These are phyloP conservation scores for Toxotes lorentzi DNA, from an alignment of 2,797 vertebrate genomes.

Conservation along the genomic window DNA sequence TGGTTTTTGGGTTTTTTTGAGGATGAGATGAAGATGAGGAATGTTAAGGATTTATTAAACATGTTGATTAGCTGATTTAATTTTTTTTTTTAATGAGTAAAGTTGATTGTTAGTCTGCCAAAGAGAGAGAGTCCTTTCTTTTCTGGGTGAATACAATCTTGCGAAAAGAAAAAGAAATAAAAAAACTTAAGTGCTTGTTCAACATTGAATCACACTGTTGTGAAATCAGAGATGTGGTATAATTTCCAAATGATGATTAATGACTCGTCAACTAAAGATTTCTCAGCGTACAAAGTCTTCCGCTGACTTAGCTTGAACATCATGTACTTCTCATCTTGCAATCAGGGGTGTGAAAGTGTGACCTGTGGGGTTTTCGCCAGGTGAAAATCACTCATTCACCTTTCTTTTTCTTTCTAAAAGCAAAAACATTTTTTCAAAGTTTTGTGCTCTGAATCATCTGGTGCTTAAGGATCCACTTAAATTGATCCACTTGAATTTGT, in stretches of 20 bases:
- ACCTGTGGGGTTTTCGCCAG: background rate
- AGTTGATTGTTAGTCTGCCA: background rate
- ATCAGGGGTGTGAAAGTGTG: conserved; percentile 2
- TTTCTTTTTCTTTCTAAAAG: background rate
- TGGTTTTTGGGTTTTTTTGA: too few species aligned
- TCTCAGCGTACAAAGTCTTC: background rate
- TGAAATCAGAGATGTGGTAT: conserved; percentile 28
- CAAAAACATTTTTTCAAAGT: background rate
- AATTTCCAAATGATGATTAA: conserved; percentile 3
- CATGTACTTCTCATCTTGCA: background rate
- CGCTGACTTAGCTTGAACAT: conserved; percentile 20
- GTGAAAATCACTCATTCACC: background rate
- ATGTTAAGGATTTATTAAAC: background rate
- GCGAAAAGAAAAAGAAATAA: background rate
- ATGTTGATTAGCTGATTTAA: background rate
- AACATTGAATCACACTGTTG: background rate
- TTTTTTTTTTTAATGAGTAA: background rate
- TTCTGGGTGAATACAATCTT: background rate
- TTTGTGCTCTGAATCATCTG: background rate
- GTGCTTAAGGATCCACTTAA: too few species aligned
- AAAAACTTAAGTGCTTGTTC: background rate
- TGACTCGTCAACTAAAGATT: background rate
- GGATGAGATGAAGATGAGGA: too few species aligned
- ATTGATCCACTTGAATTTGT: background rate
- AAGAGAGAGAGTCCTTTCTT: background rate